Evolutionary conservation across 1,140 invertebrate species (phyloP), one percentile per base, ranked within the genome.

Genomic region (Zaprionus capensis): DNA sequence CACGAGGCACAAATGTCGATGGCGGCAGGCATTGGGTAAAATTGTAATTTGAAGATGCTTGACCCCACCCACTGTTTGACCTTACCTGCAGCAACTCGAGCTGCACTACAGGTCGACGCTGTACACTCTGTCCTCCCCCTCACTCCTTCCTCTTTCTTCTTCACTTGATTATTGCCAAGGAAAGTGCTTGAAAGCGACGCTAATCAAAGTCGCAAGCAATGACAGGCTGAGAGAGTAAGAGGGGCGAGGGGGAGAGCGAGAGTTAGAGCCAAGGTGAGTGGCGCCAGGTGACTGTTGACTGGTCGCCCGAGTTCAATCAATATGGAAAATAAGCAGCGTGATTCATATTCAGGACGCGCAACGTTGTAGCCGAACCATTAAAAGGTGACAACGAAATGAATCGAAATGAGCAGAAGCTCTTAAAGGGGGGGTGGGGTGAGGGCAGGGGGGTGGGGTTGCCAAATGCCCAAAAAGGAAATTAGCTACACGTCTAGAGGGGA

Each of bases 271-370:
- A n/a, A 28, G 24, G 41, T 31, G 51, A 24, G 14, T 38, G 26
- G n/a, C 20, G 24, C n/a, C 22, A 1, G 49, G 51, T 49, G 12
- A 34, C n/a, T 53, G 28, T 11, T 36, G 70, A 34, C 20, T 57
- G 59, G 38, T 58, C 26, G 38, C 15, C 55, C 44, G 36, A 76
- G 59, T 81, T 81, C 83, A 86, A 86, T 87, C 83, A 87, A 87
- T 86, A 87, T 86, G 83, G 63, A 79, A 82, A 67, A 64, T 75
- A 63, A 71, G 51, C 41, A 79, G 55, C 76, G 74, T 80, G 71
- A 86, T 85, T 85, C 82, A 85, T 86, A 85, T 86, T 85, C 82
- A 85, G 73, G 68, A 63, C 78, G 81, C 77, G 81, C 81, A 65
- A 67, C 63, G 46, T 63, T 67, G 22, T 26, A 66, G 58, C 57